Evolutionary conservation across 2,113 vertebrate species (phyloP).

Genomic region (Gymnarchus niloticus): DNA sequence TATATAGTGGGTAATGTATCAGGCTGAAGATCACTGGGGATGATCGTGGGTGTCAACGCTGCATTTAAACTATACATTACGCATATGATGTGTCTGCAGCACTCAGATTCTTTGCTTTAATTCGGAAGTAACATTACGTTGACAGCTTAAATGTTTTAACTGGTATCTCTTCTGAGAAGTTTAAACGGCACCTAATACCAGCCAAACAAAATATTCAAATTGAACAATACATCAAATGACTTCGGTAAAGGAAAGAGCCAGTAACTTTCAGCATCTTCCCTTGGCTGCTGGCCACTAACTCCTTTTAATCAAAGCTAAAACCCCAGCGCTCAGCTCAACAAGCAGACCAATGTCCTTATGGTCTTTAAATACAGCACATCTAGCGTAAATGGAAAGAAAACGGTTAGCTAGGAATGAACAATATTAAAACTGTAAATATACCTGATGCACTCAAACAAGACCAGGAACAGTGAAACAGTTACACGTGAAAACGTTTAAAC

Average conservation of each 20-base stretch:
- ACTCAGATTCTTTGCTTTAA: not conserved
- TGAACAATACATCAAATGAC: not conserved
- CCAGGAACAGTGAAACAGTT: too few species aligned
- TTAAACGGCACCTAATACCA: not conserved
- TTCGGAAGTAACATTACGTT: too few species aligned
- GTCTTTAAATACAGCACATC: not conserved
- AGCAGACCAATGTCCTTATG: not conserved
- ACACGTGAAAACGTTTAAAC: too few species aligned
- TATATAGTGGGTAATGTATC: not conserved
- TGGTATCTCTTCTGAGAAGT: not conserved
- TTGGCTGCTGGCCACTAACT: not conserved
- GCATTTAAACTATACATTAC: not conserved
- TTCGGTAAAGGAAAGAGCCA: not conserved
- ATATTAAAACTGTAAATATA: not conserved
- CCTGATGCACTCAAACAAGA: not conserved
- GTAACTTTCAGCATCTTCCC: not conserved
- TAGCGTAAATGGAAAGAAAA: not conserved
- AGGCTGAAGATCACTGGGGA: not conserved
- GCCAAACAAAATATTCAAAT: not conserved
- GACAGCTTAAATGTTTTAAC: not conserved
- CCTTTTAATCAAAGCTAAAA: conserved; percentile 5
- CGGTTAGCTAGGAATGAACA: not conserved
- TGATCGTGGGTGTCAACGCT: not conserved
- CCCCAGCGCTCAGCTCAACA: not conserved
- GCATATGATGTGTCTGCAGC: too few species aligned